Evolutionary conservation across 2,888 invertebrate species (phyloP), one percentile per base, ranked within the genome.

Genomic region (Matsumyia berberina): DNA sequence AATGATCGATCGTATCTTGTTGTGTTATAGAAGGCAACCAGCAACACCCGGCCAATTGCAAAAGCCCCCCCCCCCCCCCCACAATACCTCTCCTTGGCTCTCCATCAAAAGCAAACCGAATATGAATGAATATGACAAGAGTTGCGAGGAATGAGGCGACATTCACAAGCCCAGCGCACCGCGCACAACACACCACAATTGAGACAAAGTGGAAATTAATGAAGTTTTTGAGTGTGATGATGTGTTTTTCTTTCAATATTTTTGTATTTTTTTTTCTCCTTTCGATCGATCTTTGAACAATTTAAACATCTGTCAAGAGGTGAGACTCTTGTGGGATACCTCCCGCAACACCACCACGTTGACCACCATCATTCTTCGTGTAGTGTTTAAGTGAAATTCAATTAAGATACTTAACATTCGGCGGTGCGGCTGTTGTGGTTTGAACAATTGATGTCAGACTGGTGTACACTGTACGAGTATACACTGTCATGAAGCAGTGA

Each of bases 131-230:
- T n/a, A n/a, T n/a, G n/a, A 24, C 1, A 24, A 24, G 24, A 24
- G 24, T 24, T n/a, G 60, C 46, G 46, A 17, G 46, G 55, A 74
- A 80, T 74, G 67, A 72, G 46, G n/a, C n/a, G n/a, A 66, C 70
- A 72, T 67, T 33, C 64, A 79, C 31, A 66, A 12, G 55, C 49
- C 44, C 57, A 49, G 19, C 15, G 11, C n/a, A n/a, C n/a, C n/a
- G n/a, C n/a, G n/a, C n/a, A 24, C 24, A 24, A 24, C 24, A 55
- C 24, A 51, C 74, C 60, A 35, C 87, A 87, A 88, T 87, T 87
- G 87, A 88, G 87, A 86, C 86, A 87, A 87, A 87, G 87, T 87
- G 86, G 87, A 82, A 83, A 87, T 87, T 83, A 87, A 88, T 87
- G 86, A 87, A 88, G 76, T 87, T 86, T 24, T 72, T 58, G 86